Evolutionary conservation across 2,113 vertebrate species (phyloP), one percentile per base, ranked within the genome.

Genomic region (Scopus umbretta): DNA sequence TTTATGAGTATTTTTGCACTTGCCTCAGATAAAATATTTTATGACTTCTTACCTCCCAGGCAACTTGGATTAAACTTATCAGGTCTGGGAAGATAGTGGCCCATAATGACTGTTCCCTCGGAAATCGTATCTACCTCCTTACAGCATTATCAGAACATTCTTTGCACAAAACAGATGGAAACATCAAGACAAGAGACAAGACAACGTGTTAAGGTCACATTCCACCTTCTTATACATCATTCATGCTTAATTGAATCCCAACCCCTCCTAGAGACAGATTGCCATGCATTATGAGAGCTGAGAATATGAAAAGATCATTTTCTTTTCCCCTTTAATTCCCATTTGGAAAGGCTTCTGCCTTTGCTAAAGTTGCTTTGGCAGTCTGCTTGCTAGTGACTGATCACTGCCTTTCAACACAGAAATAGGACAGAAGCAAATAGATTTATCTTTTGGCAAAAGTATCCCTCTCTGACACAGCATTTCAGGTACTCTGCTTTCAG

Each of bases 1-100:
- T 98, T 98, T 98, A 98, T 98, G 98, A 97, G 96, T 97, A 98
- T 95, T 98, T 98, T 98, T 97, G 91, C 96, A 97, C 95, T 98
- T 97, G 82, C 95, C 94, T 98, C 95, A 97, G 92, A 98, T 98
- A 98, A 98, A 98, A 96, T 98, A 96, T 98, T 98, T 98, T 98
- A 98, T 97, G 94, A 97, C 95, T 98, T 98, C 91, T 97, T 98
- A 92, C 97, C 98, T 98, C 96, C 97, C 96, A 97, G 98, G 98
- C 98, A 98, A 98, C 97, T 97, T 98, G 97, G 90, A 98, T 98
- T 98, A 98, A 98, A 98, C 71, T 98, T 97, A 98, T 96, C 96
- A 96, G 88, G 81, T 86, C 95, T 53, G 38, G 78, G 38, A 98
- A 98, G 95, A 98, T 91, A 97, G 97, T 94, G 93, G 92, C 80